Percentiles rank a stretch among this genome's conserved stretches.
These are phyloP conservation scores for Crocuta crocuta DNA, from an alignment of 2,113 vertebrate species.

Conservation along the genomic window DNA sequence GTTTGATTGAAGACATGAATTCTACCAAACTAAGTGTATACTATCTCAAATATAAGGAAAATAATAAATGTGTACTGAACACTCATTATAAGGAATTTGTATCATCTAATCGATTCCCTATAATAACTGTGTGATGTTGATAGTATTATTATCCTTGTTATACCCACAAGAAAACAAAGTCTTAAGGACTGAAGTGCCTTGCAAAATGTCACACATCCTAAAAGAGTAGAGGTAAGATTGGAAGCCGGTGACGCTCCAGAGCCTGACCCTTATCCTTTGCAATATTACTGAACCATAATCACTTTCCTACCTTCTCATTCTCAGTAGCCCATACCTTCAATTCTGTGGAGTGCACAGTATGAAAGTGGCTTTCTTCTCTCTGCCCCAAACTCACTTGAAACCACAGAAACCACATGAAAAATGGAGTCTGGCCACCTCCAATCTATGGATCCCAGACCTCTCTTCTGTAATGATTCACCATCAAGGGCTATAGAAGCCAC, in stretches of 20 bases:
- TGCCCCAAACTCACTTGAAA: neutral
- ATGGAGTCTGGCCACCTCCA: neutral
- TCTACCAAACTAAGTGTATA: neutral
- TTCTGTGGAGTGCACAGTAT: neutral
- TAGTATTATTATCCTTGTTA: neutral
- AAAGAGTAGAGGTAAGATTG: neutral
- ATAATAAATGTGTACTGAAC: neutral
- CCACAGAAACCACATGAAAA: constrained; percentile 34
- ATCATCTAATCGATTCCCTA: neutral
- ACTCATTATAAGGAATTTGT: neutral
- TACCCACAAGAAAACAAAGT: neutral
- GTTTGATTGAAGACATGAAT: neutral
- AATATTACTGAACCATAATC: neutral
- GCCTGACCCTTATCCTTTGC: rapidly evolving
- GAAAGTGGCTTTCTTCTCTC: neutral
- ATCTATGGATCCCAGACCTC: neutral
- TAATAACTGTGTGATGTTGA: neutral
- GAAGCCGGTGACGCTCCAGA: neutral
- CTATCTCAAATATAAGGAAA: neutral
- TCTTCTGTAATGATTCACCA: neutral
- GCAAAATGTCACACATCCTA: neutral
- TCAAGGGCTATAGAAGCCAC: neutral
- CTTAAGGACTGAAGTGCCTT: neutral
- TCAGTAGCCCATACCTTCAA: neutral
- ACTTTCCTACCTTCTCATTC: neutral